These are phyloP conservation scores for Drosophila ezoana DNA, from an alignment of 2,888 invertebrate genomes.

Conservation along the genomic window DNA sequence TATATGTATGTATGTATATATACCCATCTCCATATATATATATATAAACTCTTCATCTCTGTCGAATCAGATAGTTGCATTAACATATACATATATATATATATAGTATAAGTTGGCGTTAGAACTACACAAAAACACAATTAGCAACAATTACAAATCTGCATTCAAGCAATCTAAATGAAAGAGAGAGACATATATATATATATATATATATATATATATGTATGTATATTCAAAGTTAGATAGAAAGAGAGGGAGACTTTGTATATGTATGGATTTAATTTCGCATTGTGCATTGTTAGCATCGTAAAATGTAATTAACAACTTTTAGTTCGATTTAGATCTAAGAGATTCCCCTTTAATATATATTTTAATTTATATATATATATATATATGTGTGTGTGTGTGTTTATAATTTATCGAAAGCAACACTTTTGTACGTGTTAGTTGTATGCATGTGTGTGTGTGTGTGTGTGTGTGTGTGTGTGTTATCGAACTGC, in stretches of 20 bases:
- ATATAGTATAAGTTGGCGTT: slow-evolving; percentile 39
- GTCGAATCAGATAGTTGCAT: neutral
- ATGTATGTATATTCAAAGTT: neutral
- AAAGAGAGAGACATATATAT: slow-evolving; percentile 13
- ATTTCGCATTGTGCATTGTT: slow-evolving; percentile 27
- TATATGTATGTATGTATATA: slow-evolving; percentile 21
- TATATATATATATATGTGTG: neutral
- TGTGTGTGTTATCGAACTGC: neutral
- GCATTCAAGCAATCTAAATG: slow-evolving; percentile 45
- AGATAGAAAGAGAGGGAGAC: slow-evolving; percentile 16
- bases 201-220: neutral
- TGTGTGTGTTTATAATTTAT: slow-evolving; percentile 1
- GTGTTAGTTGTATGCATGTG: slow-evolving; percentile 1
- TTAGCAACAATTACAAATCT: slow-evolving; percentile 65
- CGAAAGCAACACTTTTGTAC: slow-evolving; percentile 19
- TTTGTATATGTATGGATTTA: slow-evolving; percentile 34
- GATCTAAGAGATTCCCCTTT: slow-evolving; percentile 29
- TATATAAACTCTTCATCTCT: slow-evolving; percentile 20
- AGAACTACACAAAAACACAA: slow-evolving; percentile 74
- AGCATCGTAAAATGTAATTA: slow-evolving; percentile 36
- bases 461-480: neutral
- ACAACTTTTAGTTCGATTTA: slow-evolving; percentile 35
- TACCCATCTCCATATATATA: neutral
- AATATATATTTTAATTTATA: neutral
- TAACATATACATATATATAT: slow-evolving; percentile 8